Base-by-base conservation (phyloP, 2,888 invertebrate genomes). In the Amorpha juglandis region DNA sequence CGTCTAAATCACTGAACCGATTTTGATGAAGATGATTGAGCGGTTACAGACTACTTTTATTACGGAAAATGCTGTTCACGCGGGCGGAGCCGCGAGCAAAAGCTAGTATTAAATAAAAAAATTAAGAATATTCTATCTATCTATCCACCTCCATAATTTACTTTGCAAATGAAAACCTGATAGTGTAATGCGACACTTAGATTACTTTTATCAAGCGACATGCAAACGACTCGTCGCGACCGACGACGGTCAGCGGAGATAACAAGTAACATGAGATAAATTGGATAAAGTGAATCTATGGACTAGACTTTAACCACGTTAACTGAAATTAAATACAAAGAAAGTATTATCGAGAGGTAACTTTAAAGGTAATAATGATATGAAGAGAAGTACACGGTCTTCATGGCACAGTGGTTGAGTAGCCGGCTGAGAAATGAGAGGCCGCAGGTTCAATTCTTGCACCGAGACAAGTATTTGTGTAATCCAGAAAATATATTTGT, bases 131-230 rank as follows among this genome's bases (percentile, higher is more conserved):
- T 45, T 19, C 19, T 16, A 42, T 19, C 50, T 9, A 19, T 2
- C 19, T 12, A 38, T 6, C 19, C 19, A 58, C 16, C 33, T n/a
- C 12, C 12, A 6, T n/a, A 42, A 42, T 42, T 58, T 58, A 19
- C 42, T 58, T 42, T 19, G 58, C 58, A 42, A 58, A 19, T 19
- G 38, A 58, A 58, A 42, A 19, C 38, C 35, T 62, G 51, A 53
- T 14, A 38, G 55, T 19, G 58, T 58, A 58, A 58, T 58, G 38
- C 38, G 19, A 58, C 19, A 48, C 62, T 63, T 63, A 63, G 62
- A 63, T 63, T 47, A 48, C 62, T 63, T 63, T 63, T n/a, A 63
- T 63, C 47, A 9, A 27, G 62, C 47, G 47, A 16, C 27, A 63
- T 45, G 48, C 62, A 63, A 47, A 63, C 62, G 47, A n/a, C 62